phyloP scores from a whole-genome alignment of 2,113 vertebrate genomes.

The Parus major region DNA sequence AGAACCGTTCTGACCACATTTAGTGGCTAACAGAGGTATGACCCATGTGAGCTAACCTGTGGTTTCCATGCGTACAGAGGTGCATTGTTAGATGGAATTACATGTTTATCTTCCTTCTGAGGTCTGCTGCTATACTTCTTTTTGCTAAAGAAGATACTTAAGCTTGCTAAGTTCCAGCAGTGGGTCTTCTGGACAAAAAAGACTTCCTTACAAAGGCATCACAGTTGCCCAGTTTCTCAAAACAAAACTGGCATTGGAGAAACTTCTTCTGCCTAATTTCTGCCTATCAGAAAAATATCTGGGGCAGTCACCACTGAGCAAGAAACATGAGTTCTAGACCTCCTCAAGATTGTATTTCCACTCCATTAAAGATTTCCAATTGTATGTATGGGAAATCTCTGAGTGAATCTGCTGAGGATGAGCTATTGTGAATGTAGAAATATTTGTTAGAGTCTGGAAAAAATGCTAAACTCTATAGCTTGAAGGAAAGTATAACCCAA shows the following conservation, averaged over 20 bases:
- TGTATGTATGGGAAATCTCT: background rate
- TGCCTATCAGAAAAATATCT: background rate
- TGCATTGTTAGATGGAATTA: background rate
- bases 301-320: background rate
- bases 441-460: background rate
- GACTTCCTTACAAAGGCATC: background rate
- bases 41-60: background rate
- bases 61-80: background rate
- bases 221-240: background rate
- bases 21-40: background rate
- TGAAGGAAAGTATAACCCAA: background rate
- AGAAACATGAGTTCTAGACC: background rate
- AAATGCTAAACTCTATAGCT: background rate
- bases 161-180: background rate
- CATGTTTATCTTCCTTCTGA: background rate
- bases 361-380: background rate
- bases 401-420: background rate
- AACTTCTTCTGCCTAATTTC: background rate
- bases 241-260: background rate
- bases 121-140: background rate
- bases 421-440: background rate
- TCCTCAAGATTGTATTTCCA: background rate
- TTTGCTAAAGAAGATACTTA: background rate
- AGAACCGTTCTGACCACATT: background rate
- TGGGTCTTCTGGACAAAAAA: background rate